Evolutionary conservation across 2,113 vertebrate genomes (phyloP).

Genomic region (Eublepharis macularius): DNA sequence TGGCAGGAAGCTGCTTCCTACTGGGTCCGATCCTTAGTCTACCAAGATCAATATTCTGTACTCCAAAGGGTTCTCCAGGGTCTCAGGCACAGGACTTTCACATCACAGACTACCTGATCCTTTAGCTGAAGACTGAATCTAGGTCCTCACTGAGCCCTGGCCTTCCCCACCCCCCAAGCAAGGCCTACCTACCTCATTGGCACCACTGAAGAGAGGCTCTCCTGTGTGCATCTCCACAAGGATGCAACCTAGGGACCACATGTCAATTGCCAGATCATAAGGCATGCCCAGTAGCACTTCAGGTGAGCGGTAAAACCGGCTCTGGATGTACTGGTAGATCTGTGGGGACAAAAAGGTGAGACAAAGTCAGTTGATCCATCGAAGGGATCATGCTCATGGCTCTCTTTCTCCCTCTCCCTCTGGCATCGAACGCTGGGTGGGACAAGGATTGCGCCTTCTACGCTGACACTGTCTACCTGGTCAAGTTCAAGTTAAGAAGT

Average conservation of each 20-base stretch:
- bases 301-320: slow-evolving; percentile 92
- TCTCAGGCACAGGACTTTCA: too few relatives aligned
- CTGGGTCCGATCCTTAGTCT: too few relatives aligned
- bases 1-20: too few relatives aligned
- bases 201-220: slow-evolving; percentile 93
- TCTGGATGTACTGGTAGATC: slow-evolving; percentile 98
- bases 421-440: not conserved
- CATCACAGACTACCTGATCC: too few relatives aligned
- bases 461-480: not conserved
- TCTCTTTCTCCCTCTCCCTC: not conserved
- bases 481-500: not conserved
- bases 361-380: not conserved
- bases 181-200: slow-evolving; percentile 84
- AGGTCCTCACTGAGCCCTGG: too few relatives aligned
- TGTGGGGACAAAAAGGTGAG: slow-evolving; percentile 43
- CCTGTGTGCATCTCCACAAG: slow-evolving; percentile 96
- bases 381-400: not conserved
- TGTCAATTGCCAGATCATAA: slow-evolving; percentile 94
- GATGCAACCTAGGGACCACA: slow-evolving; percentile 96
- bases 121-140: too few relatives aligned
- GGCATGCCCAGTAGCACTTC: slow-evolving; percentile 93
- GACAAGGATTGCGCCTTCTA: not conserved
- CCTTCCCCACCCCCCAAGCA: too few relatives aligned
- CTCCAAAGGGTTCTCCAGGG: too few relatives aligned
- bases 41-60: too few relatives aligned